Percentiles rank a stretch among this genome's conserved stretches.
Evolutionary conservation across 2,113 vertebrate species (phyloP).

Genomic region (Geococcyx californianus): DNA sequence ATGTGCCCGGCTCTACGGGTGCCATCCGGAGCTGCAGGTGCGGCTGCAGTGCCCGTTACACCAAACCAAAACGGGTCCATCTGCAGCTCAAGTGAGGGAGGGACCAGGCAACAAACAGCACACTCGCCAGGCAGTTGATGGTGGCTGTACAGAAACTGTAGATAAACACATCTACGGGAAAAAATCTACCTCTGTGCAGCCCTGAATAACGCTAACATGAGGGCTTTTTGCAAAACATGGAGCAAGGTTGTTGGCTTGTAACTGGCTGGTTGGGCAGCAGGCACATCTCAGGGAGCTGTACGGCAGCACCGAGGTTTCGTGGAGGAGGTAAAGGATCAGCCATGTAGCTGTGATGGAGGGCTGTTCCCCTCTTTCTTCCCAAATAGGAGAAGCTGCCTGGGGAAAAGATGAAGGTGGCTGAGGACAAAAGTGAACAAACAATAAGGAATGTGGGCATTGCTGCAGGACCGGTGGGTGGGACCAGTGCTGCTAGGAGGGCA

Average conservation of each 20-base stretch:
- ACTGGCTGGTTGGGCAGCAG: neutral
- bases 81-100: fast-evolving
- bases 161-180: neutral
- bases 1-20: neutral
- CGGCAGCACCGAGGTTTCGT: neutral
- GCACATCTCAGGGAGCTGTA: neutral
- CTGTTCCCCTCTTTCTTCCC: neutral
- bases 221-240: neutral
- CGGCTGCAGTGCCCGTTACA: fast-evolving
- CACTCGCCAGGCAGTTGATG: neutral
- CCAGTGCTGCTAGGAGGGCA: neutral
- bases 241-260: neutral
- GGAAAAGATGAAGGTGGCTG: neutral
- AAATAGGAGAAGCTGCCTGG: neutral
- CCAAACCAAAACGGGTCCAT: neutral
- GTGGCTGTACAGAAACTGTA: neutral
- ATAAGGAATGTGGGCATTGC: neutral
- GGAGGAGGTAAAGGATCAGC: neutral
- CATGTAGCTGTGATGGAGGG: fast-evolving
- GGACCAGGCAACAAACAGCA: neutral
- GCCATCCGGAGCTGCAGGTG: neutral
- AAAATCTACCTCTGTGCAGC: neutral
- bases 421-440: neutral
- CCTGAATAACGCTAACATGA: neutral
- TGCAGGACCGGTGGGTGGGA: neutral